A percentile compares a stretch with the other conserved stretches of the same genome.
Conservation (phyloP, 2,797 vertebrate genomes). For the Cossypha heuglini region DNA sequence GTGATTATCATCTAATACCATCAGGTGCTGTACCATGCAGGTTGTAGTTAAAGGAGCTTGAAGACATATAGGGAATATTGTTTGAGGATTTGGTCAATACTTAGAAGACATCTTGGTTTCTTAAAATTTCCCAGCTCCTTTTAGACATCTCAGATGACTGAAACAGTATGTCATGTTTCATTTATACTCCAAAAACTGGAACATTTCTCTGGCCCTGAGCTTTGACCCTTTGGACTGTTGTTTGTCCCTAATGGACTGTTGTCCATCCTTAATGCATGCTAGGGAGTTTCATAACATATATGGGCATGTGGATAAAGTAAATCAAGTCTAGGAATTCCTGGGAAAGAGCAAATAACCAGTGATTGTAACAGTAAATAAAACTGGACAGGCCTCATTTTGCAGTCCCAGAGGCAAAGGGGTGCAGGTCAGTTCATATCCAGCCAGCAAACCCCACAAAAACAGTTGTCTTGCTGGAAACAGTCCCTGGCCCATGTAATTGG, state of each 20-base stretch:
- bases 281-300: constrained; percentile 16
- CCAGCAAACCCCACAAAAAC: background rate
- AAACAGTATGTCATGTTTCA: background rate
- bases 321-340: background rate
- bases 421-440: background rate
- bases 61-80: background rate
- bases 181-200: background rate
- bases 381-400: background rate
- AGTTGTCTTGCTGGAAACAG: background rate
- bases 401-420: background rate
- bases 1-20: background rate
- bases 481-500: background rate
- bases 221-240: background rate
- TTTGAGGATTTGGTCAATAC: background rate
- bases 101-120: background rate
- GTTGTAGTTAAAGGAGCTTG: background rate
- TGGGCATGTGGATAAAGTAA: background rate
- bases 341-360: background rate
- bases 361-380: background rate
- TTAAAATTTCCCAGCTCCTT: background rate
- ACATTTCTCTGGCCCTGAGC: background rate
- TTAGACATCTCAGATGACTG: background rate
- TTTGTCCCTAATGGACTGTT: background rate
- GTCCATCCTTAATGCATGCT: background rate
- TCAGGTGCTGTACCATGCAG: background rate